phyloP scores from a whole-genome alignment of 2,888 invertebrate genomes.

The Athetis lepigone region DNA sequence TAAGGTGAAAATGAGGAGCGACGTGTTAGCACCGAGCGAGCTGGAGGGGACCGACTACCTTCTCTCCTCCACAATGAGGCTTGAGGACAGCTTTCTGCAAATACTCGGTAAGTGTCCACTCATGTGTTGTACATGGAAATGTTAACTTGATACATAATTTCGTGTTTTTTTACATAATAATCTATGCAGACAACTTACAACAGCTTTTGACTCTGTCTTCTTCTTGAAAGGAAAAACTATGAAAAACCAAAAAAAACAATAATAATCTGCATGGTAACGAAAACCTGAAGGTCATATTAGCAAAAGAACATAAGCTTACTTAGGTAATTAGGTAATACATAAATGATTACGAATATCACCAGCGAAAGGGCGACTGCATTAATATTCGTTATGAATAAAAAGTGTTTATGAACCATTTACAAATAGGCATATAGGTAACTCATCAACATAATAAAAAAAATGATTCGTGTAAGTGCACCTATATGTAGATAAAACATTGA shows the following conservation, averaged over 20 bases:
- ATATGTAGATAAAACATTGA: background rate
- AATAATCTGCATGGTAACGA: slow-evolving; percentile 10
- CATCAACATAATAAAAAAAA: background rate
- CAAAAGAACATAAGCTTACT: background rate
- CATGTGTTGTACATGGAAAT: slow-evolving; percentile 10
- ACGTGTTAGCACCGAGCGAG: slow-evolving; percentile 89
- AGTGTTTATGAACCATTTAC: background rate
- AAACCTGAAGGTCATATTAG: slow-evolving; percentile 17
- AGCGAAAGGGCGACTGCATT: slow-evolving; percentile 1
- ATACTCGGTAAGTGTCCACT: slow-evolving; percentile 89
- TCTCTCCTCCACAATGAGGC: slow-evolving; percentile 91
- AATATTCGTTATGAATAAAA: background rate
- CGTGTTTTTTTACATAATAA: background rate
- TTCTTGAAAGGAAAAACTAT: no score
- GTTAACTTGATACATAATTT: slow-evolving; percentile 10
- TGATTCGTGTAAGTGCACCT: background rate
- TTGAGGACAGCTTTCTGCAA: slow-evolving; percentile 92
- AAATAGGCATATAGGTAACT: background rate
- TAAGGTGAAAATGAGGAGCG: slow-evolving; percentile 86
- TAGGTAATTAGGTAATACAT: slow-evolving; percentile 17
- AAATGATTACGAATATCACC: slow-evolving; percentile 15
- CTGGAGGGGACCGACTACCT: slow-evolving; percentile 92
- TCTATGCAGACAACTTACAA: background rate
- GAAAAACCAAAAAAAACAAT: background rate
- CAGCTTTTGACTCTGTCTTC: background rate